phyloP scores from a whole-genome alignment of 2,113 vertebrate genomes.

The Dipodomys spectabilis region DNA sequence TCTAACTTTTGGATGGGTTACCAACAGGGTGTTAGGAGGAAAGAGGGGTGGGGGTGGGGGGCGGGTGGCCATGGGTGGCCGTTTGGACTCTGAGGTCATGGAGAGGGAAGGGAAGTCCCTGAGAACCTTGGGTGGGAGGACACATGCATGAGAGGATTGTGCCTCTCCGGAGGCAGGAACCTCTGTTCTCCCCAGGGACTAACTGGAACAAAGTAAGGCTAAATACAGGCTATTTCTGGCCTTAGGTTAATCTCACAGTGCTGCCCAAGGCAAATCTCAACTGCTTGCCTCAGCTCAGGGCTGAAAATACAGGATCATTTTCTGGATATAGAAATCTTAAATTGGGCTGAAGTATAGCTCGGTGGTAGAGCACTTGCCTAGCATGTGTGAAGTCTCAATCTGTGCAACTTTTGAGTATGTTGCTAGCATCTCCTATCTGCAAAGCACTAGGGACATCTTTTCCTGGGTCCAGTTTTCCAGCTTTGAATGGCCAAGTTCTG shows the following conservation, averaged over 20 bases:
- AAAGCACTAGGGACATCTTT: not conserved
- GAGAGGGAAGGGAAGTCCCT: not conserved
- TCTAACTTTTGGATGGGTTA: too few relatives aligned
- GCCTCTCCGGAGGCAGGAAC: not conserved
- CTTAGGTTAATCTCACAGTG: not conserved
- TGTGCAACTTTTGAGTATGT: not conserved
- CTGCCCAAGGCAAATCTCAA: not conserved
- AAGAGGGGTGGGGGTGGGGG: not conserved
- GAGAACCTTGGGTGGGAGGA: too few relatives aligned
- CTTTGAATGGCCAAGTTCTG: not conserved
- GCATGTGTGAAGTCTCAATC: not conserved
- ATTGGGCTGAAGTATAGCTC: not conserved
- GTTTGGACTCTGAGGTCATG: not conserved
- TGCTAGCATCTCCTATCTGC: not conserved
- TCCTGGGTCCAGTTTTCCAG: not conserved
- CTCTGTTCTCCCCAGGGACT: not conserved
- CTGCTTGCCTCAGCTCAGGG: not conserved
- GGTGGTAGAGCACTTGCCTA: not conserved
- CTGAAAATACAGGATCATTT: not conserved
- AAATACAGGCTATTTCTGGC: not conserved
- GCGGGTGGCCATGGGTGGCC: too few relatives aligned
- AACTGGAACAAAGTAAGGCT: not conserved
- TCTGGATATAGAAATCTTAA: constrained; percentile 15
- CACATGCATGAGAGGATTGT: not conserved
- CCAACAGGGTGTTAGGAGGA: not conserved